Base-by-base conservation (phyloP, 2,888 invertebrate genomes). In the Lydus trimaculatus region DNA sequence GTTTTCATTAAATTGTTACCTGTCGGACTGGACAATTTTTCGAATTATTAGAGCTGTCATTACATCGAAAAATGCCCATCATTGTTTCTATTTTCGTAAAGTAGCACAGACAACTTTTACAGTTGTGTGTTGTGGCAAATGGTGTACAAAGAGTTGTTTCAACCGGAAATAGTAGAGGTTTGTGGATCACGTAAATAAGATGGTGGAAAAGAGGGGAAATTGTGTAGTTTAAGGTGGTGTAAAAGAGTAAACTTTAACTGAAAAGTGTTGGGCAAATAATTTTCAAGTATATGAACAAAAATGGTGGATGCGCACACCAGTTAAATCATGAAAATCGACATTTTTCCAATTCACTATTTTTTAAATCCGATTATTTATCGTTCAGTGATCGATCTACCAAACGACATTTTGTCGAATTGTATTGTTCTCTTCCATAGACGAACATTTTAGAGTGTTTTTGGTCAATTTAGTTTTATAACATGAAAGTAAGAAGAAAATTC, bases 391-490 rank as follows among this genome's bases (percentile, higher is more conserved):
- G 43, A 43, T 43, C 13, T 43, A 43, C 15, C 4, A 43, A 43
- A 43, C 43, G 43, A 43, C 17, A 43, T n/a, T 43, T 17, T 7
- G n/a, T 17, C 3, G 11, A 52, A 52, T 9, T 52, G 20, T 20
- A 23, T 48, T 8, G 48, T 48, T 39, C 48, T 15, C 17, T 20
- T 48, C 6, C 15, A n/a, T 20, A 48, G 1, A 36, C 4, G 36
- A 48, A 20, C 20, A 48, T 48, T 48, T 48, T n/a, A 11, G 11
- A 23, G 23, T 23, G 23, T 52, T 52, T 52, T 52, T 23, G 13
- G 52, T 52, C 52, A 52, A 52, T 52, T 52, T 52, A 52, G 23
- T 52, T 52, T 23, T 52, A 52, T 23, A 52, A 52, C 13, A 52
- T 52, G 23, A 52, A 23, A 20, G 52, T 23, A 25, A 48, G 20